phyloP scores from a whole-genome alignment of 1,140 invertebrate species.

The Rhopalosiphum padi region DNA sequence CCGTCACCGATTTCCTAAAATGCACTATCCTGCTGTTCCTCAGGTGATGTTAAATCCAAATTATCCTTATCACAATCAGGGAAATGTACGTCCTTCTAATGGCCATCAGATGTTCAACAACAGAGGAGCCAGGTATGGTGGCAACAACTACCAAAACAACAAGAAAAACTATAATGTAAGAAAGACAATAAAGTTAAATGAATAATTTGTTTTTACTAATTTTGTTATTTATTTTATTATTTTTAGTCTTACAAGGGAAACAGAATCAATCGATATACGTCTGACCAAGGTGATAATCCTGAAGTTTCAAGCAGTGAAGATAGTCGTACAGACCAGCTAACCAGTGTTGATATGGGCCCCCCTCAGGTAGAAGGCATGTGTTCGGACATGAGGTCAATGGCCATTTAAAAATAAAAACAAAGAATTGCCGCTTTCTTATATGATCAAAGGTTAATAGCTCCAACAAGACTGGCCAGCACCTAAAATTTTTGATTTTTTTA shows the following conservation, averaged over 20 bases:
- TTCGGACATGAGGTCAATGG: conserved; percentile 50
- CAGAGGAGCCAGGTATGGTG: conserved; percentile 17
- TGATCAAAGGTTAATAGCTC: conserved; percentile 53
- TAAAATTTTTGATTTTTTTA: conserved; percentile 50
- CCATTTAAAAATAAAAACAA: conserved; percentile 47
- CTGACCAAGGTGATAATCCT: conserved; percentile 40
- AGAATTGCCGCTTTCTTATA: conserved; percentile 37
- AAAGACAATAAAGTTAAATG: neutral
- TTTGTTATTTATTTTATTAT: neutral
- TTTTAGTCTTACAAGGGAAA: conserved; percentile 51
- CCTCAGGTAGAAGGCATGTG: conserved; percentile 54
- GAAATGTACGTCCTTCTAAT: conserved; percentile 41
- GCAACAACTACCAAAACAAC: conserved; percentile 49
- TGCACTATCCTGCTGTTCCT: conserved; percentile 57
- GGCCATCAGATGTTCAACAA: conserved; percentile 34
- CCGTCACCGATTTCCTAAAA: conserved; percentile 56
- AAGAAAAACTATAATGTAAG: conserved; percentile 55
- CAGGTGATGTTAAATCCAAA: conserved; percentile 56
- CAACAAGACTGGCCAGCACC: conserved; percentile 44
- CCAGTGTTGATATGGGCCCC: conserved; percentile 32
- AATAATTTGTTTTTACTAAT: neutral
- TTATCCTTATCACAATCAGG: conserved; percentile 50
- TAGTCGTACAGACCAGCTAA: conserved; percentile 33
- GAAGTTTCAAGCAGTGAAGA: conserved; percentile 53
- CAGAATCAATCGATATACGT: conserved; percentile 30